Conservation (phyloP, 1,140 invertebrate species). For the Nautilus pompilius region DNA sequence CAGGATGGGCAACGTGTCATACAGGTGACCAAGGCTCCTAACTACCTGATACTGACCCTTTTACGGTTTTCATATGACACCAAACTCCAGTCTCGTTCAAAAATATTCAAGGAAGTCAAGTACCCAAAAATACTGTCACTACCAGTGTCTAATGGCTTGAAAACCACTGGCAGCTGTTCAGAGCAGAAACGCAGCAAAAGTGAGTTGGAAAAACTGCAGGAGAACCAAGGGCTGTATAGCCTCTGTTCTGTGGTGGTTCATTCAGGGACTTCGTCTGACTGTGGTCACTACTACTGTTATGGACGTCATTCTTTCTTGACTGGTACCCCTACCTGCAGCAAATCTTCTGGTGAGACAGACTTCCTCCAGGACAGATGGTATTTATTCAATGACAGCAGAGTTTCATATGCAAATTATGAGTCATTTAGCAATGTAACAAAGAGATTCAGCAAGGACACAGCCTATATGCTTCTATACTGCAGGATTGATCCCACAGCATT, state of each 20-base stretch:
- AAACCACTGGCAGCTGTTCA: conserved; percentile 18
- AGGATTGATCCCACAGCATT: no score
- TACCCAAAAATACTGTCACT: conserved; percentile 49
- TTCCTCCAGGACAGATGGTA: conserved; percentile 66
- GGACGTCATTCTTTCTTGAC: conserved; percentile 59
- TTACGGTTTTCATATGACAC: conserved; percentile 78
- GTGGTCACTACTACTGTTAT: conserved; percentile 83
- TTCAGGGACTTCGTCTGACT: conserved; percentile 75
- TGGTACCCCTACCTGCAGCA: no score
- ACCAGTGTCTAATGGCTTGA: conserved; percentile 32
- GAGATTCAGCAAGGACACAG: conserved; percentile 68
- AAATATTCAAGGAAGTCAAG: conserved; percentile 57
- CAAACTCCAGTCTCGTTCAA: conserved; percentile 69
- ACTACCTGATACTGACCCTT: conserved; percentile 74
- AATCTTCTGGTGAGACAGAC: conserved; percentile 20
- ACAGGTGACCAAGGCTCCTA: conserved; percentile 68
- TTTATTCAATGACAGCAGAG: conserved; percentile 75
- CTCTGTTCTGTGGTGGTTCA: conserved; percentile 81
- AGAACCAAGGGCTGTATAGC: conserved; percentile 59
- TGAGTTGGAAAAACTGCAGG: conserved; percentile 43
- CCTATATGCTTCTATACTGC: conserved; percentile 78
- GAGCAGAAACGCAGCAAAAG: conserved; percentile 17
- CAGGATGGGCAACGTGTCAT: conserved; percentile 75
- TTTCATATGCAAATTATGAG: conserved; percentile 63
- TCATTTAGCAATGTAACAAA: conserved; percentile 62